Percentiles rank a stretch among this genome's conserved stretches.
Conservation (phyloP, 2,113 vertebrate species). For the Rhinoptilus africanus region DNA sequence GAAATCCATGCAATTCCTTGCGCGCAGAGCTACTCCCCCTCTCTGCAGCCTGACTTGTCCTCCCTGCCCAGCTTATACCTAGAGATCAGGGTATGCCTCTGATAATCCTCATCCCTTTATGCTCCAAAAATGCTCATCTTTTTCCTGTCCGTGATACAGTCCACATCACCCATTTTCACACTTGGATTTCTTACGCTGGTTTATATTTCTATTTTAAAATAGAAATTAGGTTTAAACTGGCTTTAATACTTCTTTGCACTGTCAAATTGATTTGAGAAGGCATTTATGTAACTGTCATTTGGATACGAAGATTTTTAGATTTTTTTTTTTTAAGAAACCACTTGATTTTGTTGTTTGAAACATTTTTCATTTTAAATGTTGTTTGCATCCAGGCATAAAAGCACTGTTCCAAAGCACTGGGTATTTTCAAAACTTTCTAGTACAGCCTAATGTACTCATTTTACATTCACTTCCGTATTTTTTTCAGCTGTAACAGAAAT, state of each 20-base stretch:
- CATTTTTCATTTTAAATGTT: background rate
- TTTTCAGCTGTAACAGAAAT: background rate
- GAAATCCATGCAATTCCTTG: background rate
- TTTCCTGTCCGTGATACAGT: background rate
- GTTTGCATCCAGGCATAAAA: background rate
- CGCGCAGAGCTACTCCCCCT: background rate
- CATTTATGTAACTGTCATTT: slow-evolving; percentile 24
- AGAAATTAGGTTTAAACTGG: background rate
- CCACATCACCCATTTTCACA: slow-evolving; percentile 20
- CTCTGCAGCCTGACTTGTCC: background rate
- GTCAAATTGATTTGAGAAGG: background rate
- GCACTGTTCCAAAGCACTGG: background rate
- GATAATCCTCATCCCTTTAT: background rate
- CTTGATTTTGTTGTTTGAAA: background rate
- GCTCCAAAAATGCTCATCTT: background rate
- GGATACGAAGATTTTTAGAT: background rate
- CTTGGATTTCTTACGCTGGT: background rate
- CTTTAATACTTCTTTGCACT: background rate
- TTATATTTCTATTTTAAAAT: slow-evolving; percentile 38
- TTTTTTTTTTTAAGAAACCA: background rate
- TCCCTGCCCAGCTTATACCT: background rate
- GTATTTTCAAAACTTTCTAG: background rate
- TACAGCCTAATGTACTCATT: background rate
- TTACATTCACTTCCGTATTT: background rate
- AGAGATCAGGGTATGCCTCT: background rate